Evolutionary conservation across 2,888 invertebrate genomes (phyloP), one percentile per base, ranked within the genome.

Genomic region (Cetonia aurata): DNA sequence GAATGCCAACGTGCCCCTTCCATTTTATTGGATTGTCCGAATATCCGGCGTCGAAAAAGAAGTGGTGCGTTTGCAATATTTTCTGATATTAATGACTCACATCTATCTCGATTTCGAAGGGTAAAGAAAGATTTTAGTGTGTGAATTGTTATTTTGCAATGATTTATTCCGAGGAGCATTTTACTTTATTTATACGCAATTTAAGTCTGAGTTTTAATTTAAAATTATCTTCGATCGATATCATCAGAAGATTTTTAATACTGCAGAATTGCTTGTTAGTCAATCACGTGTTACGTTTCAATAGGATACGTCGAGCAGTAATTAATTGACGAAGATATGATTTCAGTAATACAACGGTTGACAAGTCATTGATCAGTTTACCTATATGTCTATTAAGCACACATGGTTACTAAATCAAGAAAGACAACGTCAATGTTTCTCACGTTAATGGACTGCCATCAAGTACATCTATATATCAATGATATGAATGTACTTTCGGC

Each of bases 11-110:
- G 62, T 50, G 50, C 48, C 33, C 48, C 62, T 48, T 62, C 15
- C 62, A 48, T 33, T 62, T 62, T 62, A 62, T 62, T 62, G 62
- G 62, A 62, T 59, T 59, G 33, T 62, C 62, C 33, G 48, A 62
- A 62, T 50, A 48, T 48, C 62, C 62, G 48, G 59, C 25, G 19
- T 44, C n/a, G 59, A 48, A 62, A 59, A 62, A 25, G 6, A 56
- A 41, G 62, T 31, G 62, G 31, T 50, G 48, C 33, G 62, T 31
- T n/a, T 15, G 62, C 62, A 50, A 59, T 59, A 59, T 59, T 59
- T 59, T 31, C 33, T 62, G 48, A 13, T 33, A 62, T 48, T 50
- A 50, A 62, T 62, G 62, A 42, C 37, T 15, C 15, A 31, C 48
- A 62, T 62, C 8, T 48, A 50, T 62, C 62, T 50, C 12, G 48